Evolutionary conservation across 1,140 invertebrate species (phyloP).

Genomic region (Drosophila carrolli): DNA sequence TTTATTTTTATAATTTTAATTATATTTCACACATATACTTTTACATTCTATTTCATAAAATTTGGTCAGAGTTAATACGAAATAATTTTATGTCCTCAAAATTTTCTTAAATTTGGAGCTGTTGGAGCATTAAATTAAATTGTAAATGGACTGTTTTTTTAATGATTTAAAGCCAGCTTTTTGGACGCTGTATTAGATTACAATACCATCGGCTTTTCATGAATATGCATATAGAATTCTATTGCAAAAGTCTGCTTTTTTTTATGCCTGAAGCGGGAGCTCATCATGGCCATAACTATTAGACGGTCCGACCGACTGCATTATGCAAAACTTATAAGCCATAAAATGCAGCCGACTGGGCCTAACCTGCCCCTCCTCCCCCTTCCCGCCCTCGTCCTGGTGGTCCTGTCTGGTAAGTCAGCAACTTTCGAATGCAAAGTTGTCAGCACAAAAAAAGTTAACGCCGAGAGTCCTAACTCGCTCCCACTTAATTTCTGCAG

Average conservation of each 20-base stretch:
- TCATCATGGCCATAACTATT: slow-evolving; percentile 56
- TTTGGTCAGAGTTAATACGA: no score
- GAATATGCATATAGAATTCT: slow-evolving; percentile 27
- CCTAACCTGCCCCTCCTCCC: slow-evolving; percentile 1
- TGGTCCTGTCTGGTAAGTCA: slow-evolving; percentile 45
- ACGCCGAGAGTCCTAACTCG: slow-evolving; percentile 29
- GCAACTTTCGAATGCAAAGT: slow-evolving; percentile 57
- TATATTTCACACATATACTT: no score
- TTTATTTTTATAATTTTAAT: no score
- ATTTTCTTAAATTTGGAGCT: no score
- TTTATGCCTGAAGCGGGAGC: slow-evolving; percentile 10
- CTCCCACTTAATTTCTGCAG: slow-evolving; percentile 2
- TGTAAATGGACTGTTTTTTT: background rate
- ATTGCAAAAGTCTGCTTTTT: slow-evolving; percentile 5
- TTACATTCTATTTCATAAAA: no score
- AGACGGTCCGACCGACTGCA: slow-evolving; percentile 48
- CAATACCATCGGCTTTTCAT: background rate
- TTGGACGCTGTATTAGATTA: background rate
- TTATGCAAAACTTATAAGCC: slow-evolving; percentile 61
- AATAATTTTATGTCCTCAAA: no score
- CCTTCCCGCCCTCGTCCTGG: background rate
- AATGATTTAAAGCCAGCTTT: background rate
- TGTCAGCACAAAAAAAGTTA: slow-evolving; percentile 55
- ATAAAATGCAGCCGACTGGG: slow-evolving; percentile 55
- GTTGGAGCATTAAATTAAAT: no score